These are phyloP conservation scores for Drosophila hamatofila DNA, from an alignment of 2,888 invertebrate genomes.

Conservation along the genomic window DNA sequence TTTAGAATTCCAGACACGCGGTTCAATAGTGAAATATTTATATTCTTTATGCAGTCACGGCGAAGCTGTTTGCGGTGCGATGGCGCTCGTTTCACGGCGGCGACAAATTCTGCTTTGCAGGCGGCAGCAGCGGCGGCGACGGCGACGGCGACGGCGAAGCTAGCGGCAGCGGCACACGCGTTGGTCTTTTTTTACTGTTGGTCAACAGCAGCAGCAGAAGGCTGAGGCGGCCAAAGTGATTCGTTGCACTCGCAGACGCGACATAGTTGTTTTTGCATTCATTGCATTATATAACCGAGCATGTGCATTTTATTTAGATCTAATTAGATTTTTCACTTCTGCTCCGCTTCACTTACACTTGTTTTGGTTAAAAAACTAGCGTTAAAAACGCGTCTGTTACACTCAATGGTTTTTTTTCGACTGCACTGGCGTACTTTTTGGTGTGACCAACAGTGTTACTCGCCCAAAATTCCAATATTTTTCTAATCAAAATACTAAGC, in stretches of 20 bases:
- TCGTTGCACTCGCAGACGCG: slow-evolving; percentile 41
- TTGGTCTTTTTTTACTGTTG: slow-evolving; percentile 65
- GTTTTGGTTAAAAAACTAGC: slow-evolving; percentile 53
- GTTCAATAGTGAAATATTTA: slow-evolving; percentile 54
- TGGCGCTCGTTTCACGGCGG: slow-evolving; percentile 47
- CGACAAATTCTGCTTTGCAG: slow-evolving; percentile 60
- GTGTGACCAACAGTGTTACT: slow-evolving; percentile 36
- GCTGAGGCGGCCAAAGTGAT: slow-evolving; percentile 30
- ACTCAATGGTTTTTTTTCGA: slow-evolving; percentile 56
- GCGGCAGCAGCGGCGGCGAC: slow-evolving; percentile 46
- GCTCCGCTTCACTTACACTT: slow-evolving; percentile 69
- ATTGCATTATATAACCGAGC: slow-evolving; percentile 59
- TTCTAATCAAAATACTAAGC: slow-evolving; percentile 13
- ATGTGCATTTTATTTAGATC: slow-evolving; percentile 59
- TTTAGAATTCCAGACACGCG: slow-evolving; percentile 74
- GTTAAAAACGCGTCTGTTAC: slow-evolving; percentile 28
- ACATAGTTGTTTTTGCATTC: slow-evolving; percentile 27
- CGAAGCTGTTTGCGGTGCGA: slow-evolving; percentile 21
- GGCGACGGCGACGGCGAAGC: slow-evolving; percentile 4
- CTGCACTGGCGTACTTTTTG: slow-evolving; percentile 35
- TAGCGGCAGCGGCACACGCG: slow-evolving; percentile 67
- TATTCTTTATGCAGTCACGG: slow-evolving; percentile 54
- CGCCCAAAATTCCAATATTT: slow-evolving; percentile 2
- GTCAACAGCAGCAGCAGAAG: slow-evolving; percentile 53
- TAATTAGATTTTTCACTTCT: slow-evolving; percentile 46